These are phyloP conservation scores for Adelphocoris suturalis DNA, from an alignment of 2,888 invertebrate species.

Conservation along the genomic window DNA sequence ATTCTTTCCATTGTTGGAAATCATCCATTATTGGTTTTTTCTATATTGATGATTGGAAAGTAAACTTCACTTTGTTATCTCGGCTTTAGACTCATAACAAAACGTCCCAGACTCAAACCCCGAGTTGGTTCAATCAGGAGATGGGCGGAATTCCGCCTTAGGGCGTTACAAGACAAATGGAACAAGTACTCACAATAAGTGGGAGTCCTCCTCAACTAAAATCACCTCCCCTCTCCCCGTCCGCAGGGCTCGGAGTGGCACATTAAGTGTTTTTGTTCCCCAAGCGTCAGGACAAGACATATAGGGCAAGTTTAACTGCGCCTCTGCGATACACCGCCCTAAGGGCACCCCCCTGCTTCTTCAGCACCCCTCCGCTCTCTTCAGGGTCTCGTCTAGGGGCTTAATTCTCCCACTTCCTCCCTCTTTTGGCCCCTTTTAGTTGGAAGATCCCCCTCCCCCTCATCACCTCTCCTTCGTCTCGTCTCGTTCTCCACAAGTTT, in stretches of 20 bases:
- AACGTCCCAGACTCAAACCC: neutral
- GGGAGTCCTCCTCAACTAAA: slow-evolving; percentile 59
- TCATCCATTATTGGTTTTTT: too few species aligned
- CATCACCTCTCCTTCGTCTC: neutral
- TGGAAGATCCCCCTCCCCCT: neutral
- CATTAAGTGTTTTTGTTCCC: slow-evolving; percentile 66
- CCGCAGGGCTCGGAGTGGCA: slow-evolving; percentile 49
- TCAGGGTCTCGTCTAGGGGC: slow-evolving; percentile 22
- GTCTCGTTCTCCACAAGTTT: neutral
- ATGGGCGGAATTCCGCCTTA: slow-evolving; percentile 46
- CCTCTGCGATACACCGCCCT: slow-evolving; percentile 53
- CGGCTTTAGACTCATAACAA: neutral
- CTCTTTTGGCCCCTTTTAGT: slow-evolving; percentile 39
- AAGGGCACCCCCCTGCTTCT: slow-evolving; percentile 20
- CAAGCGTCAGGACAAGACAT: slow-evolving; percentile 62
- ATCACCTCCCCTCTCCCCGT: slow-evolving; percentile 42
- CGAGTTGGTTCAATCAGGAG: slow-evolving; percentile 53
- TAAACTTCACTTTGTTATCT: too few species aligned
- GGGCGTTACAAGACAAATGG: slow-evolving; percentile 66
- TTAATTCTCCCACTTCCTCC: slow-evolving; percentile 32
- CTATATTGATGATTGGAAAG: too few species aligned
- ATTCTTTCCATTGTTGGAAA: too few species aligned
- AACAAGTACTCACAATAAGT: slow-evolving; percentile 66
- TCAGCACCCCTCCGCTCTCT: neutral
- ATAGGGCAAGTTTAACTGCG: slow-evolving; percentile 65